Base-by-base conservation (phyloP, 1,140 invertebrate species). In the Danaus melanippus region DNA sequence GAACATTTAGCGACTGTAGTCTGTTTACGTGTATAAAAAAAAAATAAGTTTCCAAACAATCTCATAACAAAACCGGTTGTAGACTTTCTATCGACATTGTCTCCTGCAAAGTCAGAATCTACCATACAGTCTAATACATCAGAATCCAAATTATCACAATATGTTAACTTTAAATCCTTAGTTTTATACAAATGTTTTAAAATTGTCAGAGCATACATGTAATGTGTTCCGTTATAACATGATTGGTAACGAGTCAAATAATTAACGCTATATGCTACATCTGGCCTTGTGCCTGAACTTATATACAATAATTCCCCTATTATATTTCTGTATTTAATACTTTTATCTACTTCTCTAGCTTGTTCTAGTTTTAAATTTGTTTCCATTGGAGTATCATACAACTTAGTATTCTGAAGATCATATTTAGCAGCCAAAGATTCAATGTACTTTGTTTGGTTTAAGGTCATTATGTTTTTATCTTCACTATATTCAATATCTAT, bases 101-200 rank as follows among this genome's bases (percentile, higher is more conserved):
- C 79, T 57, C 68, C 75, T 60, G 76, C 78, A 46, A 53, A 85
- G 50, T 83, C 76, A 57, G 79, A 60, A 62, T 80, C 77, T 50
- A 75, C 74, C 49, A 67, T 63, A 69, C 74, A 78, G 68, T 79
- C 69, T 21, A 80, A 58, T 50, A 66, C 59, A 46, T 80, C 64
- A 64, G 50, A 46, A 57, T 74, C 44, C 10, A 48, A 17, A 59
- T 67, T 76, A 52, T 67, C 50, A 60, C 60, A 62, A 52, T 71
- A 79, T 42, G 57, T 81, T 63, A 84, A 60, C 54, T 80, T 76
- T 52, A 77, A 46, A 62, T 70, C 48, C 62, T 74, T 84, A 12
- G 76, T 83, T 8, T 57, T 61, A 63, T 72, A 80, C 41, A 81
- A 62, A 74, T 79, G 62, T 60, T 72, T 75, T 55, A 70, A 61